Evolutionary conservation across 1,140 invertebrate species (phyloP), one percentile per base, ranked within the genome.

Genomic region (Eupristina koningsbergeri): DNA sequence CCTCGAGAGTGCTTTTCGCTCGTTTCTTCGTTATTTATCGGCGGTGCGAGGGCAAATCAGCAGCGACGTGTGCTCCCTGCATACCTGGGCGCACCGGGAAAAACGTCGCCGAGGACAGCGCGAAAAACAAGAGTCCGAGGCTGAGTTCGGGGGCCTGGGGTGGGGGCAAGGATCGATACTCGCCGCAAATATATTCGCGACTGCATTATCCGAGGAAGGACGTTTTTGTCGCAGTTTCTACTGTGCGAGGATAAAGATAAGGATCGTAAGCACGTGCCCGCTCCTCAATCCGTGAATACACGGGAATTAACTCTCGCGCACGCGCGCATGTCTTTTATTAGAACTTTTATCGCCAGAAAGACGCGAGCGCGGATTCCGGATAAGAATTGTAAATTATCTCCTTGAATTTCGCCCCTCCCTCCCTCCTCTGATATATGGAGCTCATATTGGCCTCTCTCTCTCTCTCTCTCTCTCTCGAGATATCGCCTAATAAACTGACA

Each of bases 301-400:
- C 31, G 64, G 15, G 34, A 67, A 67, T 67, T 67, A 67, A 67
- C 64, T 67, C 15, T 36, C 34, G 11, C 63, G 11, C 29, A 0
- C 9, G 3, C 22, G 11, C 39, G 11, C 39, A 31, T 26, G 11
- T 77, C 15, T 77, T 39, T 73, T 80, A 50, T 71, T 74, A 36
- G 69, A 69, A 77, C 6, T 77, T 50, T 77, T 81, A 81, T 81
- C 39, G 53, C 9, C 61, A 11, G 0, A 2, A n/a, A n/a, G 0
- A 31, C 45, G 45, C 22, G 47, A 64, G 17, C 64, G 41, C n/a
- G 17, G 58, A 61, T 82, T 67, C 71, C 50, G 58, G 73, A 81
- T 81, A 81, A 71, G 67, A 83, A 63, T 73, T 83, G 50, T 83
- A 83, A 83, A 83, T 83, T 77, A 71, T 31, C 76, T 76, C 34